Evolutionary conservation across 2,888 invertebrate genomes (phyloP).

Genomic region (Arrhopalites spinosus): DNA sequence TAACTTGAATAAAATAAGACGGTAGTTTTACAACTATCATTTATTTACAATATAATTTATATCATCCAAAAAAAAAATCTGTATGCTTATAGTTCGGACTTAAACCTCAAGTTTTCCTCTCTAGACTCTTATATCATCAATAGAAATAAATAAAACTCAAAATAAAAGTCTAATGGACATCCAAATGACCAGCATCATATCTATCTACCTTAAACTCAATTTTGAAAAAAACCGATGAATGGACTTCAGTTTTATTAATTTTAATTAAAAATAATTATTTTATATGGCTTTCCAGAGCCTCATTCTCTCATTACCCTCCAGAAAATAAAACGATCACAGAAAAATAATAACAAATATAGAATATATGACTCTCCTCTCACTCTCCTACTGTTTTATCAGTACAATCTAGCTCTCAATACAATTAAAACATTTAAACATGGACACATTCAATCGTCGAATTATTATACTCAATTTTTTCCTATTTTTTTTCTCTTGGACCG

Average conservation of each 20-base stretch:
- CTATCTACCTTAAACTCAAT: not conserved
- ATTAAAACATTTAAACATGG: not conserved
- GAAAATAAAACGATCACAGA: constrained; percentile 15
- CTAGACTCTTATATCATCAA: no score
- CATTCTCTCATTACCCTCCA: not conserved
- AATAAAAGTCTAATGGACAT: no score
- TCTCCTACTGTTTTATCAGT: not conserved
- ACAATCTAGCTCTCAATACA: not conserved
- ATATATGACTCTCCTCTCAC: not conserved
- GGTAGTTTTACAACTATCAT: no score
- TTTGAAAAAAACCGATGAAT: not conserved
- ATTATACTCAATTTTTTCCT: not conserved
- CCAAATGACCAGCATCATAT: not conserved
- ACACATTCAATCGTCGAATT: not conserved
- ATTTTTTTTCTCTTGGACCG: not conserved
- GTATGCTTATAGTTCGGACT: no score
- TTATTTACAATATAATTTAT: no score
- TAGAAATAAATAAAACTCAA: no score
- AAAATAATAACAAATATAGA: not conserved
- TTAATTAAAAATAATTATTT: not conserved
- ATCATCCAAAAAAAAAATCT: no score
- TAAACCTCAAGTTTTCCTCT: no score
- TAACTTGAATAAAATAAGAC: no score
- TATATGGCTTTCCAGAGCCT: not conserved
- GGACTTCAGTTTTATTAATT: not conserved